phyloP scores from a whole-genome alignment of 2,888 invertebrate species.

The Polyommatus icarus region DNA sequence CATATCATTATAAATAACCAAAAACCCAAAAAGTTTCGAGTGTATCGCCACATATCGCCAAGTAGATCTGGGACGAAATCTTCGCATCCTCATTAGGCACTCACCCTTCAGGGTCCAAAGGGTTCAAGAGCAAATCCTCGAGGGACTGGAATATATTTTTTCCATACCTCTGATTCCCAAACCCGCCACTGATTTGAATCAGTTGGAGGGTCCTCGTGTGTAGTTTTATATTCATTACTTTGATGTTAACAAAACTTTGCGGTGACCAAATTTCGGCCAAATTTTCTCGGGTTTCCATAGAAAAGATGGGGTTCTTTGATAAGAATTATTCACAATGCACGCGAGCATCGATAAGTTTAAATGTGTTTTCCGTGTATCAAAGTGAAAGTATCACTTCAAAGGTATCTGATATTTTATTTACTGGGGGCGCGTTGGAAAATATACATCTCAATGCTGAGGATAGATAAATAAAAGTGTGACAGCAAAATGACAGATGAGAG shows the following conservation, averaged over 20 bases:
- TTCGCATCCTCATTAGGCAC: not conserved
- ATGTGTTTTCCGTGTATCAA: not conserved
- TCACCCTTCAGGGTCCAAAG: not conserved
- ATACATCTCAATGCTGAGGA: not conserved
- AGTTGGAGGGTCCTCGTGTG: conserved; percentile 13
- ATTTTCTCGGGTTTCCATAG: conserved; percentile 22
- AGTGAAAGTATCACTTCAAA: not conserved
- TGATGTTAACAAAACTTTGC: conserved; percentile 29
- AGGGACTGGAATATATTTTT: conserved; percentile 30
- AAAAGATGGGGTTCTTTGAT: conserved; percentile 20
- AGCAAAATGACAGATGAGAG: not conserved
- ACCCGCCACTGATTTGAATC: conserved; percentile 30
- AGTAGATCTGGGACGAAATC: not conserved
- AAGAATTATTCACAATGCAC: not conserved
- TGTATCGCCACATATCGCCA: not conserved
- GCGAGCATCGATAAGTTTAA: not conserved
- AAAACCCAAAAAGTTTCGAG: not conserved
- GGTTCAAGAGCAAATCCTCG: conserved; percentile 15
- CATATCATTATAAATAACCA: not conserved
- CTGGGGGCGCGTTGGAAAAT: not conserved
- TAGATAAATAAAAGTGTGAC: not conserved
- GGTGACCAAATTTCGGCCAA: conserved; percentile 21
- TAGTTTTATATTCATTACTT: conserved; percentile 34
- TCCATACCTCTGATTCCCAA: conserved; percentile 24
- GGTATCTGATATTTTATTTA: not conserved